Base-by-base conservation (phyloP, 2,113 vertebrate genomes). In the Hylia prasina region DNA sequence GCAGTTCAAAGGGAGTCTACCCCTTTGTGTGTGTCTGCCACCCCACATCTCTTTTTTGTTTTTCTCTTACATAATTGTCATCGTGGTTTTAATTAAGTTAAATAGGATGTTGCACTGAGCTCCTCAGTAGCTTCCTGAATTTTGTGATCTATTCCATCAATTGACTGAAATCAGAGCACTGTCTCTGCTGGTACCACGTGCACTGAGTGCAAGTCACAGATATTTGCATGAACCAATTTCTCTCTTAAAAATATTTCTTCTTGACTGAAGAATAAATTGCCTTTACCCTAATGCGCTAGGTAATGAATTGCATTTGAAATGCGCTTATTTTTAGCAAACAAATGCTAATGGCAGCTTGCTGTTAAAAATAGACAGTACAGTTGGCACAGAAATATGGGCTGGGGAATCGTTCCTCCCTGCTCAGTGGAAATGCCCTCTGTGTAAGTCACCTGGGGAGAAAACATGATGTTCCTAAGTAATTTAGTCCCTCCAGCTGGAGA, bases 321-420 rank as follows among this genome's bases (percentile, higher is more conserved):
- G 65, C 30, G 84, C 84, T 97, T 98, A 97, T 97, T 98, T 98
- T 98, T 98, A 97, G 97, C 85, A 92, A 95, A 94, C 65, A 91
- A 95, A 96, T 96, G 95, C 94, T 96, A 93, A 96, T 96, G 82
- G 91, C 71, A 96, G 56, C 86, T 85, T 86, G 70, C 64, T 73
- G 81, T 94, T 97, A 97, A 98, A 98, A 98, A 97, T 94, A 98
- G 97, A 83, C 90, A 66, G 86, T 81, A 72, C 40, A 53, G 70
- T 87, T 95, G 77, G 91, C 54, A 68, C 82, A 93, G 82, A 85
- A 78, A 73, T 53, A 85, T 65, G 60, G 84, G 39, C 83, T 84
- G 17, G 63, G 84, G 79, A 87, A 90, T 91, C 11, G 63, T 96
- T 97, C 83, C 54, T 82, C 79, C n/a, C 79, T 94, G 44, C 81